Base-by-base conservation (phyloP, 1,140 invertebrate genomes). In the Trichogramma pretiosum region DNA sequence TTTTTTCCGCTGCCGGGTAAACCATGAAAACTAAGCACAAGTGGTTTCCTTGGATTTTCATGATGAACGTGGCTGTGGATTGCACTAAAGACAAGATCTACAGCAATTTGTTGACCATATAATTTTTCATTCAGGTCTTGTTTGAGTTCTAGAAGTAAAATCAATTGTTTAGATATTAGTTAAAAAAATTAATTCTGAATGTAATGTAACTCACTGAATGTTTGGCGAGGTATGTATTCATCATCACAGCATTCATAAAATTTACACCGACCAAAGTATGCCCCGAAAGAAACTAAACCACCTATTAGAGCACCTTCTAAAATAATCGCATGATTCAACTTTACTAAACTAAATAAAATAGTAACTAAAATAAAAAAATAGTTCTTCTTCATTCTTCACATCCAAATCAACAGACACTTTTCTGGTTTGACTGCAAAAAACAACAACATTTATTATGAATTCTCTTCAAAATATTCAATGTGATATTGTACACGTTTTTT, bases 1-100 rank as follows among this genome's bases (percentile, higher is more conserved):
- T 89, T 94, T 64, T 95, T 95, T 1, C 91, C 91, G 40, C 79
- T 82, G 22, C 89, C 89, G 13, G 86, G 80, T 64, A 79, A 81
- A 2, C 88, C 88, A 74, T 91, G 87, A 58, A 89, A 80, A 64
- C 83, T 85, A 58, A 87, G 73, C 0, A 79, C 79, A 22, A 87
- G 62, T 43, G 85, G 79, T 67, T 87, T 87, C 30, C 66, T 65
- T 8, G 80, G 77, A 32, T 64, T 58, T 24, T 67, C 56, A 17
- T 57, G 55, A 17, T 60, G 41, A 48, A 74, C 62, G 56, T 84
- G 76, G 2, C 73, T 72, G 26, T 56, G 55, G 28, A 85, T 65
- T 26, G 83, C 81, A 52, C 70, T 67, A 10, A 72, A 36, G 3
- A 81, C 63, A 22, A 75, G 70, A 51, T 73, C 65, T 55, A 61